phyloP scores from a whole-genome alignment of 2,113 vertebrate species.

The Saccopteryx bilineata region DNA sequence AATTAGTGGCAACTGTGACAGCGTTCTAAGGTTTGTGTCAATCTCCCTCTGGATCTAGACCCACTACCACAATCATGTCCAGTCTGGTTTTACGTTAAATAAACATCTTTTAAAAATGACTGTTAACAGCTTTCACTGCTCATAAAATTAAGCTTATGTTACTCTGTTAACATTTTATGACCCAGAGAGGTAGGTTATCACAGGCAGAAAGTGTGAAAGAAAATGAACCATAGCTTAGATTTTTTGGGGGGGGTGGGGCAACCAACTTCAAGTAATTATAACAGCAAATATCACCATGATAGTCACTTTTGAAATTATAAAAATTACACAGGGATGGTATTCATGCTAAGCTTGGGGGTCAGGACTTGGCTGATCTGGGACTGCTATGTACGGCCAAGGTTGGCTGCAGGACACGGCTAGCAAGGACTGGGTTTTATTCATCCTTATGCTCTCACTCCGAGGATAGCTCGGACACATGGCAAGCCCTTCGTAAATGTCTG shows the following conservation, averaged over 20 bases:
- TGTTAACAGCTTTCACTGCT: slow-evolving; percentile 52
- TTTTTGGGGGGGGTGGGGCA: neutral
- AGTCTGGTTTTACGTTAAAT: slow-evolving; percentile 35
- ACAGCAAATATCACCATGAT: neutral
- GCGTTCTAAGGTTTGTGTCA: neutral
- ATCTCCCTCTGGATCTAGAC: neutral
- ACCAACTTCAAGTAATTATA: neutral
- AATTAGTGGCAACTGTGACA: neutral
- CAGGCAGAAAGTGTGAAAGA: slow-evolving; percentile 38
- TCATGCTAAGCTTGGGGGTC: neutral
- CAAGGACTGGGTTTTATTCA: neutral
- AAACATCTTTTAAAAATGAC: slow-evolving; percentile 62
- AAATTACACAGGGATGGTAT: neutral
- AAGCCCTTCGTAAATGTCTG: neutral
- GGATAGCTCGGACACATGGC: neutral
- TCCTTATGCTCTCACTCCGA: neutral
- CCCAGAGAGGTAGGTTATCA: slow-evolving; percentile 7
- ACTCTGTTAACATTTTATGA: slow-evolving; percentile 53
- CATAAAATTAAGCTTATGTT: slow-evolving; percentile 56
- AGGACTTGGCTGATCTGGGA: neutral
- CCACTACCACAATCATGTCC: neutral
- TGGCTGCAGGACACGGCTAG: neutral
- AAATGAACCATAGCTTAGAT: neutral
- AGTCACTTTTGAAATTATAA: neutral
- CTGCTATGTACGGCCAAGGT: neutral